Evolutionary conservation across 1,140 invertebrate species (phyloP).

Genomic region (Zaprionus inermis): DNA sequence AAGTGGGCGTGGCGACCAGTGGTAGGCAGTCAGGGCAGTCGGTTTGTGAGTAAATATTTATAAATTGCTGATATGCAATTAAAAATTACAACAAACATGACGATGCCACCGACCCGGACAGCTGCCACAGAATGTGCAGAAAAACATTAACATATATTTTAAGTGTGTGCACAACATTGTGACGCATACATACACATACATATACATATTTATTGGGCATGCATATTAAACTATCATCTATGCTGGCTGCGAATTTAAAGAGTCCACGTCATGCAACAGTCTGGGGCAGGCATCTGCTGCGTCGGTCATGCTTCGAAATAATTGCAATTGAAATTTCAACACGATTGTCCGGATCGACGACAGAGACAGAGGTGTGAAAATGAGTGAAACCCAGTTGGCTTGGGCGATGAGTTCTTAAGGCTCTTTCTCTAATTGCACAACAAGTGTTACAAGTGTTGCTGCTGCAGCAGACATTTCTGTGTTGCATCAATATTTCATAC

Average conservation of each 20-base stretch:
- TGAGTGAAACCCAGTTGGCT: not conserved
- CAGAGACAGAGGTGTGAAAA: constrained; percentile 1
- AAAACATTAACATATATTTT: constrained; percentile 24
- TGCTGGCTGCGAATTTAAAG: not conserved
- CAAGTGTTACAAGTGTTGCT: not conserved
- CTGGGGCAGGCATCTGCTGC: not conserved
- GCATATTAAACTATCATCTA: constrained; percentile 4
- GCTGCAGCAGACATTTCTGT: not conserved
- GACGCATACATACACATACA: not conserved
- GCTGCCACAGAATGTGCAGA: constrained; percentile 43
- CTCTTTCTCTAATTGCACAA: constrained; percentile 2
- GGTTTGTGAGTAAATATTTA: constrained; percentile 64
- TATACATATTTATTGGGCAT: not conserved
- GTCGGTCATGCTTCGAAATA: not conserved
- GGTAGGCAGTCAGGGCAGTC: not conserved
- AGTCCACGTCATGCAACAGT: not conserved
- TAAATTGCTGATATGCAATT: constrained; percentile 69
- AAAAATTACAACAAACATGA: constrained; percentile 66
- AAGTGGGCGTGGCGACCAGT: not conserved
- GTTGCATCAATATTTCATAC: not conserved
- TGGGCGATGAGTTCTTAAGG: not conserved
- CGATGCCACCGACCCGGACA: constrained; percentile 38
- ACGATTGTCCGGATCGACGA: not conserved
- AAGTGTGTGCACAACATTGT: not conserved
- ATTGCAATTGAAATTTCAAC: constrained; percentile 5